These are phyloP conservation scores for Pammene fasciana DNA, from an alignment of 2,888 invertebrate species.

Conservation along the genomic window DNA sequence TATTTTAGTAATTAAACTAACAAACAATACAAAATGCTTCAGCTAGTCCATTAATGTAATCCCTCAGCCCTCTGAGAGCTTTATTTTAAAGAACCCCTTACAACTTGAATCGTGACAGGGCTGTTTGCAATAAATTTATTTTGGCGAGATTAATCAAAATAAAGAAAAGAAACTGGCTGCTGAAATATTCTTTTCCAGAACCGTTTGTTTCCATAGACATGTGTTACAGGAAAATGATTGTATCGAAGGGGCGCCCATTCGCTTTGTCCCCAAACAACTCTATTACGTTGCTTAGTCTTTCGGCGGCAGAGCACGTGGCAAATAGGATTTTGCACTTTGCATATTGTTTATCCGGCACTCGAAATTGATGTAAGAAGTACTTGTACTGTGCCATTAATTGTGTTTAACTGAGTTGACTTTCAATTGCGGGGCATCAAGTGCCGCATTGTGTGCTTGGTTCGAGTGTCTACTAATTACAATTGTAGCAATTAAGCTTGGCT, in stretches of 20 bases:
- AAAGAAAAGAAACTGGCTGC: conserved; percentile 11
- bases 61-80: neutral
- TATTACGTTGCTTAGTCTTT: conserved; percentile 63
- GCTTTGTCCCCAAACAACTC: conserved; percentile 64
- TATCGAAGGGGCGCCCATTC: conserved; percentile 56
- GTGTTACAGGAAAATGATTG: conserved; percentile 53
- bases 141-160: neutral
- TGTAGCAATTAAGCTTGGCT: conserved; percentile 36
- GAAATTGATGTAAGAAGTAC: conserved; percentile 45
- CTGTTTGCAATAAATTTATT: conserved; percentile 12
- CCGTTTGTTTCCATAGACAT: conserved; percentile 42
- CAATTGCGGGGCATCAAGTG: conserved; percentile 19
- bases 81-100: neutral
- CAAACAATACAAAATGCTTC: neutral
- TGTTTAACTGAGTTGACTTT: conserved; percentile 32
- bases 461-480: conserved; percentile 38
- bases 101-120: conserved; percentile 9
- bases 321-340: conserved; percentile 72
- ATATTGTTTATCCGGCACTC: conserved; percentile 60
- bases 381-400: conserved; percentile 46
- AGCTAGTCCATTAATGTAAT: neutral
- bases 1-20: neutral
- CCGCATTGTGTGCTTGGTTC: conserved; percentile 22
- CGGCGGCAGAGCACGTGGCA: conserved; percentile 56
- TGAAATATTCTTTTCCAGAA: conserved; percentile 15